Conservation (phyloP, 2,797 vertebrate genomes). For the Anabacerthia variegaticeps region DNA sequence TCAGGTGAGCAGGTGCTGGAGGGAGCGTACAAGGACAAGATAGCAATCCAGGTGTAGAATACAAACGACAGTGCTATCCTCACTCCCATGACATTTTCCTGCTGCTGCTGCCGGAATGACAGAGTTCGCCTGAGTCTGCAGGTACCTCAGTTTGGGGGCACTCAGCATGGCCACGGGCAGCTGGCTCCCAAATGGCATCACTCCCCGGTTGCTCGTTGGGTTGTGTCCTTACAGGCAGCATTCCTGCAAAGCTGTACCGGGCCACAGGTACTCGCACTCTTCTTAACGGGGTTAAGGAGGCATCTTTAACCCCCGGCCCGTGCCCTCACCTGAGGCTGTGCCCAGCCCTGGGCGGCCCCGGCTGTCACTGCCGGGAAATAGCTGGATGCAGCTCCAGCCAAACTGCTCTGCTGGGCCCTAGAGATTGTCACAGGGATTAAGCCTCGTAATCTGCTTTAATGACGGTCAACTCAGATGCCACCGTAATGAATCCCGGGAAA, state of each 20-base stretch:
- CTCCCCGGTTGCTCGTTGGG: neutral
- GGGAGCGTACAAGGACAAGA: neutral
- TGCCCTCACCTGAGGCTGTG: neutral
- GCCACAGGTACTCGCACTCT: neutral
- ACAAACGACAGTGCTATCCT: neutral
- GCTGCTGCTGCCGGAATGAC: no score
- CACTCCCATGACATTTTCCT: fast-evolving
- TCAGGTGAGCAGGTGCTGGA: neutral
- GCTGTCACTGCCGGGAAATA: neutral
- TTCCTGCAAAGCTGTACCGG: neutral
- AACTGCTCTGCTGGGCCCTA: neutral
- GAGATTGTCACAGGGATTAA: slow-evolving; percentile 57
- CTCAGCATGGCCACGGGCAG: neutral
- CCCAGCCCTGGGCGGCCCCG: neutral
- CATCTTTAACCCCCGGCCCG: neutral
- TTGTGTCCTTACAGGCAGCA: neutral
- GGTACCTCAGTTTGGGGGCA: neutral
- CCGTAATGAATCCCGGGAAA: slow-evolving; percentile 9
- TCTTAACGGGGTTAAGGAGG: neutral
- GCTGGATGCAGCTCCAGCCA: neutral
- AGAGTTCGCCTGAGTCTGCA: neutral
- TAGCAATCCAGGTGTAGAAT: fast-evolving
- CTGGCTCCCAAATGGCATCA: neutral
- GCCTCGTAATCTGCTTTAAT: slow-evolving; percentile 58
- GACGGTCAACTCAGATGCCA: slow-evolving; percentile 43